A percentile compares a stretch with the other conserved stretches of the same genome.
These are phyloP conservation scores for Brachionichthys hirsutus DNA, from an alignment of 2,113 vertebrate species.

Conservation along the genomic window DNA sequence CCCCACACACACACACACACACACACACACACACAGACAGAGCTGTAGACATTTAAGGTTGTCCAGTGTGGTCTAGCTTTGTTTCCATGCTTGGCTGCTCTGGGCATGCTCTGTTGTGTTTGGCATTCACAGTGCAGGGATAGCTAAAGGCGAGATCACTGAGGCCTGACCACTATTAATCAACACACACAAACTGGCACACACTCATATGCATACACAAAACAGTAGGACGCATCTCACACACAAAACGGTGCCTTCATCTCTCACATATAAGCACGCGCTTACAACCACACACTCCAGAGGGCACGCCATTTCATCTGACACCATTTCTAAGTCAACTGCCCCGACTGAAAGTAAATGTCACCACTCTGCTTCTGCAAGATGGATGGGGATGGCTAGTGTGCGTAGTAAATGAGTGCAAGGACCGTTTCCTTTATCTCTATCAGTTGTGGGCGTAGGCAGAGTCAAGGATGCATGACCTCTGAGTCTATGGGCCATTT, in stretches of 20 bases:
- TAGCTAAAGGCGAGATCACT: slow-evolving; percentile 71
- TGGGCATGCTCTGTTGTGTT: slow-evolving; percentile 73
- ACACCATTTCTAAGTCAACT: slow-evolving; percentile 53
- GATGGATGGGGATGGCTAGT: slow-evolving; percentile 24
- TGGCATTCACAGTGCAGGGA: slow-evolving; percentile 73
- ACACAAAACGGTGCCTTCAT: slow-evolving; percentile 26
- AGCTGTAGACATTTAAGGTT: slow-evolving; percentile 55
- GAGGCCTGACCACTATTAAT: slow-evolving; percentile 78
- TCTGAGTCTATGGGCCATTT: slow-evolving; percentile 44
- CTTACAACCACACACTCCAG: slow-evolving; percentile 8
- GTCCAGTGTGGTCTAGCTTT: slow-evolving; percentile 46
- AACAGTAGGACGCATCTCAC: slow-evolving; percentile 12
- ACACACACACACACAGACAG: slow-evolving; percentile 21
- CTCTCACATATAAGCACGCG: slow-evolving; percentile 12
- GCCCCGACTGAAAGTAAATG: slow-evolving; percentile 54
- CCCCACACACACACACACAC: slow-evolving; percentile 16
- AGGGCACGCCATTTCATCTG: slow-evolving; percentile 41
- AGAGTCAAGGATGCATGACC: slow-evolving; percentile 50
- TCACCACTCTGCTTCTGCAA: slow-evolving; percentile 37
- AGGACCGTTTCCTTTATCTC: slow-evolving; percentile 58
- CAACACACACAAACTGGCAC: slow-evolving; percentile 58
- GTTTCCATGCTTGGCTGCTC: slow-evolving; percentile 65
- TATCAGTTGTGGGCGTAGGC: slow-evolving; percentile 31
- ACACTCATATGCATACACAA: slow-evolving; percentile 49
- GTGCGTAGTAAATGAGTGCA: slow-evolving; percentile 39